These are phyloP conservation scores for Clitarchus hookeri DNA, from an alignment of 2,888 invertebrate species.

Conservation along the genomic window DNA sequence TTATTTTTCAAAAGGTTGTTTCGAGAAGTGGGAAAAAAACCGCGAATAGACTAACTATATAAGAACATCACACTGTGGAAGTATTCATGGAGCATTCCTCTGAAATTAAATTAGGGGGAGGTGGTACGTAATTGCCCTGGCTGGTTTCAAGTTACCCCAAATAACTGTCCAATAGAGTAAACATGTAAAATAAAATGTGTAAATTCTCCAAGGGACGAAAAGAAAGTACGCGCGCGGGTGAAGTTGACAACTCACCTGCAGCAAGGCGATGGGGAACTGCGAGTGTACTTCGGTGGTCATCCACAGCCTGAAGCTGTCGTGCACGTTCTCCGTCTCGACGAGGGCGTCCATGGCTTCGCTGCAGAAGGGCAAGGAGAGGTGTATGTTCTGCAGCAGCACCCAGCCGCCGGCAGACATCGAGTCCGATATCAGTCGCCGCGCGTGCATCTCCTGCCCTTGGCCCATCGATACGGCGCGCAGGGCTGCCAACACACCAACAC, in stretches of 20 bases:
- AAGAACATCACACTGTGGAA: no score
- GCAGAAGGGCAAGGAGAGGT: conserved; percentile 92
- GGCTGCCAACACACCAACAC: conserved; percentile 58
- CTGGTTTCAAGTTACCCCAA: no score
- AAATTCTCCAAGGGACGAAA: no score
- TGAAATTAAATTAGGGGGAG: no score
- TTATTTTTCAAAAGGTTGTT: no score
- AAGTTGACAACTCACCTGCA: conserved; percentile 54
- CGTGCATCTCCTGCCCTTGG: conserved; percentile 92
- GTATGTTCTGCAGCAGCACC: conserved; percentile 95
- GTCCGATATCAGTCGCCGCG: conserved; percentile 78
- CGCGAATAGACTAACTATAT: no score
- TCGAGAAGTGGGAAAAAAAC: no score
- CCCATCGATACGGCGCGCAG: conserved; percentile 94
- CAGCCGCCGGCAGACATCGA: conserved; percentile 83
- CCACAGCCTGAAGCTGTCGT: conserved; percentile 88
- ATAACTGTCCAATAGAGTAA: no score
- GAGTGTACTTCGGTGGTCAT: conserved; percentile 93
- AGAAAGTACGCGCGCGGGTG: no score
- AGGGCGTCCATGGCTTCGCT: conserved; percentile 89
- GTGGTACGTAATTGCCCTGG: no score
- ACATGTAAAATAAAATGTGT: no score
- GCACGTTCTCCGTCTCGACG: conserved; percentile 80
- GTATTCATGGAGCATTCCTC: no score
- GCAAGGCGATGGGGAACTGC: conserved; percentile 86